phyloP scores from a whole-genome alignment of 2,888 invertebrate species.

The Drosophila quinaria region DNA sequence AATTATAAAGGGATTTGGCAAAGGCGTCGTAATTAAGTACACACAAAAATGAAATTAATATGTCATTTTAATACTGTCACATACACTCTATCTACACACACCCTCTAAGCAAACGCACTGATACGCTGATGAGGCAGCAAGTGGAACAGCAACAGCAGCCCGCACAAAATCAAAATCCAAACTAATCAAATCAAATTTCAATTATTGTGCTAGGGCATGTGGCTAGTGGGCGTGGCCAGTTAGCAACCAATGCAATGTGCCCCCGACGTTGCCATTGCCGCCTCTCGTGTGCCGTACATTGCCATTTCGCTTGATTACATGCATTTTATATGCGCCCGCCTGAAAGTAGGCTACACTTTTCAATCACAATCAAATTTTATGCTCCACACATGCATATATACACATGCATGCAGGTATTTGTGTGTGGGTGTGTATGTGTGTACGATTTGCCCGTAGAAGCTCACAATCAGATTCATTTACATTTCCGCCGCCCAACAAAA shows the following conservation, averaged over 20 bases:
- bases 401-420: conserved; percentile 13
- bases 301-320: conserved; percentile 79
- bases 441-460: conserved; percentile 50
- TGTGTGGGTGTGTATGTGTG: conserved; percentile 16
- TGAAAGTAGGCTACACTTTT: conserved; percentile 81
- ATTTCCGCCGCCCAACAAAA: conserved; percentile 63
- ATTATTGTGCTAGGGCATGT: conserved; percentile 61
- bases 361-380: conserved; percentile 82
- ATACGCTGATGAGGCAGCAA: too few species aligned
- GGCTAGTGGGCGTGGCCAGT: conserved; percentile 24
- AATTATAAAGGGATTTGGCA: conserved; percentile 70
- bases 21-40: conserved; percentile 51
- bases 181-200: conserved; percentile 81
- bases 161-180: conserved; percentile 55
- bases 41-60: conserved; percentile 58
- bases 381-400: conserved; percentile 30
- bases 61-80: conserved; percentile 35
- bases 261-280: conserved; percentile 6
- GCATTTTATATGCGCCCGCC: conserved; percentile 77
- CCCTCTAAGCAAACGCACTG: conserved; percentile 2
- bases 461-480: conserved; percentile 66
- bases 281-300: conserved; percentile 45
- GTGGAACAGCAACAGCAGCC: conserved; percentile 19
- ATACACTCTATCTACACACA: conserved; percentile 12
- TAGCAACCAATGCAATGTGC: conserved; percentile 50